Percentiles rank a stretch among this genome's conserved stretches.
phyloP scores from a whole-genome alignment of 1,140 invertebrate species.

The Calycopis cecrops region DNA sequence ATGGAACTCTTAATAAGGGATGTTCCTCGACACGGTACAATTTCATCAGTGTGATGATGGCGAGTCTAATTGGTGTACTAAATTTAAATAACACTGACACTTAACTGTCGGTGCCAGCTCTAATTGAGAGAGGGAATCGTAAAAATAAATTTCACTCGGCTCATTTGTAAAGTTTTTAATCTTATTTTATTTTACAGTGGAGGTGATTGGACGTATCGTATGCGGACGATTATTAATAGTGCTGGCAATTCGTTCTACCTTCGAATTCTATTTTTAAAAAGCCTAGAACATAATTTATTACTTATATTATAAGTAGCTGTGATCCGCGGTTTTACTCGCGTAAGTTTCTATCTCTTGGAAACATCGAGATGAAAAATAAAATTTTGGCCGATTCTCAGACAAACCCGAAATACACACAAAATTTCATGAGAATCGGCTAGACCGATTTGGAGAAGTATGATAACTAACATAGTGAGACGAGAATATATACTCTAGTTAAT shows the following conservation, averaged over 20 bases:
- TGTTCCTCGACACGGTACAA: conserved; percentile 56
- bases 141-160: conserved; percentile 70
- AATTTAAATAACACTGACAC: conserved; percentile 73
- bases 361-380: too few species aligned
- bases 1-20: conserved; percentile 71
- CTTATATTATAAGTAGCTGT: too few species aligned
- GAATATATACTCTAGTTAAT: too few species aligned
- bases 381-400: too few species aligned
- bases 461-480: too few species aligned
- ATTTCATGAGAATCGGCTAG: too few species aligned
- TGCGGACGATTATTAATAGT: conserved; percentile 41
- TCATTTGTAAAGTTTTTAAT: conserved; percentile 70
- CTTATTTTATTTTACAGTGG: conserved; percentile 58
- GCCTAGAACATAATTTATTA: too few species aligned
- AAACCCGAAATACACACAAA: too few species aligned
- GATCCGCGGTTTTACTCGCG: too few species aligned
- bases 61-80: conserved; percentile 69
- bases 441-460: too few species aligned
- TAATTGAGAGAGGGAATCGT: conserved; percentile 72
- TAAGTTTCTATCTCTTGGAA: too few species aligned
- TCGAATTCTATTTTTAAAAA: conserved; percentile 1
- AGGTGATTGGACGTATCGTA: conserved; percentile 49
- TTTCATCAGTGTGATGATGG: conserved; percentile 66
- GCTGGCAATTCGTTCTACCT: conserved; percentile 31
- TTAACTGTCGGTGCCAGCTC: conserved; percentile 56